These are phyloP conservation scores for Brachionus koreanus DNA, from an alignment of 1,140 invertebrate genomes.

Conservation along the genomic window DNA sequence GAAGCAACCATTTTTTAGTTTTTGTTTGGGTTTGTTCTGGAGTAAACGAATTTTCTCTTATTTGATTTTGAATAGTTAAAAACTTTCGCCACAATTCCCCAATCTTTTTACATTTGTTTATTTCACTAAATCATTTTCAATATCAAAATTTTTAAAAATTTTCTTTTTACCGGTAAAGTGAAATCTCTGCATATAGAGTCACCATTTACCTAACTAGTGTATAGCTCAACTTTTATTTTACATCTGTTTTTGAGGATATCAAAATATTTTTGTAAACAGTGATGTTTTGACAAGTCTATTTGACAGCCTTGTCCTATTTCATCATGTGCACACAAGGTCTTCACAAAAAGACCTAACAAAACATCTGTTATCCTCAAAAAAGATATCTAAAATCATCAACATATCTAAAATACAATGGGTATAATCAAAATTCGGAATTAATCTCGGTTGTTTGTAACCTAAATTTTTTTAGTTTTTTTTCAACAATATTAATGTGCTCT, in stretches of 20 bases:
- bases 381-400: not conserved
- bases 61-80: not conserved
- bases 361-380: not conserved
- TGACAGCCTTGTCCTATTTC: not conserved
- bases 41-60: not conserved
- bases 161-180: not conserved
- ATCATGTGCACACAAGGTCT: not conserved
- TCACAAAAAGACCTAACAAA: not conserved
- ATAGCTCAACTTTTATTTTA: slow-evolving; percentile 21
- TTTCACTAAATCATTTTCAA: not conserved
- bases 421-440: too few relatives aligned
- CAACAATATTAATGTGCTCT: too few relatives aligned
- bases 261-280: slow-evolving; percentile 6
- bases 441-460: not conserved
- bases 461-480: too few relatives aligned
- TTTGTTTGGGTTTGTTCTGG: not conserved
- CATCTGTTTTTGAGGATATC: not conserved
- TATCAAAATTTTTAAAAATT: not conserved
- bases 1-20: not conserved
- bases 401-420: too few relatives aligned
- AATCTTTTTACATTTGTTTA: not conserved
- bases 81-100: not conserved
- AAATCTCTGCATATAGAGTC: not conserved
- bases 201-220: not conserved
- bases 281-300: not conserved